Evolutionary conservation across 1,140 invertebrate genomes (phyloP).

Genomic region (Ceratitis capitata): DNA sequence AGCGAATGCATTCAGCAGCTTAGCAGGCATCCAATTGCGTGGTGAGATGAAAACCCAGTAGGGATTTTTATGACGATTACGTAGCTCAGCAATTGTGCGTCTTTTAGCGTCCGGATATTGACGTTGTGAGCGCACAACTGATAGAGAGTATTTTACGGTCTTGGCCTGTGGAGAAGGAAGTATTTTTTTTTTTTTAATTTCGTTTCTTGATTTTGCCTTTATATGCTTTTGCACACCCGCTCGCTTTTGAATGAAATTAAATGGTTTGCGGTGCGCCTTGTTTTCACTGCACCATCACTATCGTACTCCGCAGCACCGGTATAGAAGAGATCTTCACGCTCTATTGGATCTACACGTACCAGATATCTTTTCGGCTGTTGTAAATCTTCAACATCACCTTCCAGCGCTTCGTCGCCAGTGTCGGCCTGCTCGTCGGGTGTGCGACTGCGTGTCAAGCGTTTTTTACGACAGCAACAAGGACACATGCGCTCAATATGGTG

Average conservation of each 20-base stretch:
- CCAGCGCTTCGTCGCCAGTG: not conserved
- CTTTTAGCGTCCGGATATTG: not conserved
- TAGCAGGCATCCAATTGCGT: conserved; percentile 35
- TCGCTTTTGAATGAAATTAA: not conserved
- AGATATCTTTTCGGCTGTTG: not conserved
- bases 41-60: conserved; percentile 19
- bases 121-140: not conserved
- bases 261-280: not conserved
- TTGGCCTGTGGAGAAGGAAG: not conserved
- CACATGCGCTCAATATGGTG: not conserved
- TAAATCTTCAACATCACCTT: not conserved
- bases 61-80: not conserved
- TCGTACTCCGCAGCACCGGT: conserved; percentile 47
- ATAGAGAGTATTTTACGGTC: not conserved
- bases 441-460: not conserved
- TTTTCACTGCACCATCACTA: not conserved
- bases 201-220: no score
- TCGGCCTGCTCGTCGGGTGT: not conserved
- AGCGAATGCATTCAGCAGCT: conserved; percentile 42
- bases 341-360: conserved; percentile 46
- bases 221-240: not conserved
- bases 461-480: not conserved
- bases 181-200: not conserved
- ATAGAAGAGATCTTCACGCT: conserved; percentile 58
- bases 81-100: not conserved